phyloP scores from a whole-genome alignment of 2,888 invertebrate species.

The Mimachlamys varia region DNA sequence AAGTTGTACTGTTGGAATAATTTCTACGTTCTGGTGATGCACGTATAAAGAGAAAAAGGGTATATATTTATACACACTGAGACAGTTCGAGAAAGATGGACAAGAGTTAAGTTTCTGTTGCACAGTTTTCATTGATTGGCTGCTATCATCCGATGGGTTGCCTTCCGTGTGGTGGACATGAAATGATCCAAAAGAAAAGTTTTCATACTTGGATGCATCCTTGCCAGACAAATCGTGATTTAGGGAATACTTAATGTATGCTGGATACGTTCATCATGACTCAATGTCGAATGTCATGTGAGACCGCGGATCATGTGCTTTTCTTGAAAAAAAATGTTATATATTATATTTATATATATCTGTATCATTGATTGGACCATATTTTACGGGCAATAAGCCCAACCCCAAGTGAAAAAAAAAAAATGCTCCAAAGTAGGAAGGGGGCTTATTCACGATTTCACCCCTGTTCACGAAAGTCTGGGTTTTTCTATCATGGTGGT shows the following conservation, averaged over 20 bases:
- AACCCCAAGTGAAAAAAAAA: too few relatives aligned
- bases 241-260: not conserved
- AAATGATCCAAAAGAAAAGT: not conserved
- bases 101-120: not conserved
- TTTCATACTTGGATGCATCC: conserved; percentile 5
- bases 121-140: not conserved
- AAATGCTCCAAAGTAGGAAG: too few relatives aligned
- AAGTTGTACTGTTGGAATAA: too few relatives aligned
- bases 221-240: conserved; percentile 29
- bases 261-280: not conserved
- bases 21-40: too few relatives aligned
- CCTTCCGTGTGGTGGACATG: not conserved
- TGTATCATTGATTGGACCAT: not conserved
- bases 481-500: not conserved
- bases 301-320: not conserved
- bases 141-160: not conserved
- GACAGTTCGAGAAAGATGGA: not conserved
- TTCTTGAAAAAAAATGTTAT: not conserved
- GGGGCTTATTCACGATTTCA: too few relatives aligned
- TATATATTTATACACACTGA: not conserved
- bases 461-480: too few relatives aligned
- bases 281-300: not conserved
- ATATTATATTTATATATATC: not conserved
- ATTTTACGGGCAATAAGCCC: too few relatives aligned
- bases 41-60: too few relatives aligned